Percentiles rank a stretch among this genome's conserved stretches.
Conservation (phyloP, 2,888 invertebrate species). For the Caenorhabditis sp. region DNA sequence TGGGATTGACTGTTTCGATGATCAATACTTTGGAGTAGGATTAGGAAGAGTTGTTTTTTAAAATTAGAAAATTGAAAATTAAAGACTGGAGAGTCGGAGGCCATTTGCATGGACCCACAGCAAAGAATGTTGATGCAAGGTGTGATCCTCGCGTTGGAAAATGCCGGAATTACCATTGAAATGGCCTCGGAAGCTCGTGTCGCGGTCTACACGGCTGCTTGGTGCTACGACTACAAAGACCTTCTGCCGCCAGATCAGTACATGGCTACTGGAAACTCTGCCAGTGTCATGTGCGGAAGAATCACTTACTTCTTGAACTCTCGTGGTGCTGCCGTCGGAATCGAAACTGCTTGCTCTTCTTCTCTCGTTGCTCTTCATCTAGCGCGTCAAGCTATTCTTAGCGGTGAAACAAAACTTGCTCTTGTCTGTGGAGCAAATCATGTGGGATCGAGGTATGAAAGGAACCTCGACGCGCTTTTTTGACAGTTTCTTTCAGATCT, state of each 20-base stretch:
- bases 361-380: slow-evolving; percentile 84
- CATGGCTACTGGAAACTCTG: slow-evolving; percentile 63
- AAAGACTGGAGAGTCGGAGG: slow-evolving; percentile 63
- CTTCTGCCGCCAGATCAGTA: slow-evolving; percentile 65
- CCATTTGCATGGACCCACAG: slow-evolving; percentile 67
- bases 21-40: slow-evolving; percentile 64
- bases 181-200: slow-evolving; percentile 55
- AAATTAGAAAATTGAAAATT: not conserved
- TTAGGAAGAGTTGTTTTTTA: not conserved
- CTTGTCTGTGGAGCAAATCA: slow-evolving; percentile 77
- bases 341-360: slow-evolving; percentile 97
- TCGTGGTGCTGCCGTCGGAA: slow-evolving; percentile 91
- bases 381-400: slow-evolving; percentile 84
- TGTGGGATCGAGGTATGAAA: slow-evolving; percentile 62
- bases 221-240: slow-evolving; percentile 65
- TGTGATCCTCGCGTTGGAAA: slow-evolving; percentile 60
- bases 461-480: no score
- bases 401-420: slow-evolving; percentile 86
- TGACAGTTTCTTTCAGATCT: slow-evolving; percentile 48
- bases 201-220: slow-evolving; percentile 61
- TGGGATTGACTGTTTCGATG: slow-evolving; percentile 63
- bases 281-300: slow-evolving; percentile 78
- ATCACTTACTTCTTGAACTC: slow-evolving; percentile 95
- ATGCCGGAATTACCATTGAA: slow-evolving; percentile 60
- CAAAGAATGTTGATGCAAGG: slow-evolving; percentile 63